Evolutionary conservation across 2,113 vertebrate species (phyloP), one percentile per base, ranked within the genome.

Genomic region (Pogonocichla stellata): DNA sequence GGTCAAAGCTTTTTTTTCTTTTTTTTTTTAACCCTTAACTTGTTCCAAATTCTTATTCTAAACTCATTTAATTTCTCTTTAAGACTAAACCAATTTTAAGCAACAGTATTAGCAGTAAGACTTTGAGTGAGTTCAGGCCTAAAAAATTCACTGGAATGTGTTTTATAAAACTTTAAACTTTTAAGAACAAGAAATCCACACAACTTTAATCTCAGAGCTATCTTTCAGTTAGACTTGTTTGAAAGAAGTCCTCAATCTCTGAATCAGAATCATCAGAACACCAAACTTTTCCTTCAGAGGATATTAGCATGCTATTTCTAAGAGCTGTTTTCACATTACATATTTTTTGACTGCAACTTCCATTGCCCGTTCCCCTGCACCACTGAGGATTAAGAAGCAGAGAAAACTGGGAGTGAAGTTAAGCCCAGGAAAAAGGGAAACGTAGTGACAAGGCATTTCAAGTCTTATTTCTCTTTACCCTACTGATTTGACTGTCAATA

Each of bases 311-410:
- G 15, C 40, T 72, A 34, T 61, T 91, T 90, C 50, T 57, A 86
- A 61, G 4, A 77, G 34, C 31, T 43, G 29, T 89, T 90, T 71
- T 34, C 47, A 71, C 20, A 50, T 78, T 42, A 45, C 17, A 17
- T 23, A 18, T 58, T 73, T 57, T 69, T 70, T 36, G 5, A 81
- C 64, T 25, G 18, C 28, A 70, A 34, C 5, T 62, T 7, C 29
- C 20, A 51, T 70, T 81, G 19, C 36, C 42, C 0, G 0, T n/a
- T 61, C 20, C 29, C 5, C 43, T 58, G n/a, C 33, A 40, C 24
- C 10, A 9, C 43, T 34, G 29, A 50, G 11, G 5, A 29, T 18
- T 29, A 65, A 19, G 10, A 61, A 61, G 23, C 2, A 69, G 18
- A 86, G 33, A 69, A 78, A 69, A 53, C 0, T 26, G 4, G 22